Base-by-base conservation (phyloP, 2,888 invertebrate species). In the Drosophila seclusa region DNA sequence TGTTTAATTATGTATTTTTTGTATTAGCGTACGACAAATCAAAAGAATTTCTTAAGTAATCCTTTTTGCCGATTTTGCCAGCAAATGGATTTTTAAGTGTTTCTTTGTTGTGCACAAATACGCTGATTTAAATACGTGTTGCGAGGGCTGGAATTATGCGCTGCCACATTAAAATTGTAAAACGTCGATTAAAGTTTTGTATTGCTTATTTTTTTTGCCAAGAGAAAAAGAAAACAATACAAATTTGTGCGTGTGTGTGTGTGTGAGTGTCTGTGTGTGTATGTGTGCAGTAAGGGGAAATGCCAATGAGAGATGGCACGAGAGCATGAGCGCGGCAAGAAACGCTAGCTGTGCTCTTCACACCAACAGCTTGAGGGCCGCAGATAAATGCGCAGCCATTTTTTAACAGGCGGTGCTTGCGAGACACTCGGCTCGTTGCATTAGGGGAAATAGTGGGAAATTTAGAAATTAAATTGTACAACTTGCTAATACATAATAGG, bases 301-400 rank as follows among this genome's bases (percentile, higher is more conserved):
- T 29, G 42, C n/a, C 2, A 21, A 40, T 11, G 38, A 1, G 68
- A 73, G 76, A 60, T 21, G 53, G 58, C 78, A 58, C 6, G 38
- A 38, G 52, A 40, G 69, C 67, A 31, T 16, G 53, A 32, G 40
- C 40, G n/a, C 27, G 16, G 10, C 36, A 7, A 11, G 5, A 2
- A 31, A 49, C 45, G 52, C 48, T 79, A 78, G 84, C 61, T 45
- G 57, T 40, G 38, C 76, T 76, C 67, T 57, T 90, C 59, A 31
- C 70, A 60, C 90, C 13, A 34, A 36, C 7, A n/a, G 24, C 18
- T 3, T 4, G 31, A 32, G 54, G 48, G 58, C 75, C 38, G 53
- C 55, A 87, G 90, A 88, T 90, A 90, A 88, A 83, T 80, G 57
- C 68, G 89, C 90, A 87, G 90, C 89, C 87, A 89, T 90, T 85